Conservation (phyloP, 1,140 invertebrate species). For the Pristionchus pacificus region DNA sequence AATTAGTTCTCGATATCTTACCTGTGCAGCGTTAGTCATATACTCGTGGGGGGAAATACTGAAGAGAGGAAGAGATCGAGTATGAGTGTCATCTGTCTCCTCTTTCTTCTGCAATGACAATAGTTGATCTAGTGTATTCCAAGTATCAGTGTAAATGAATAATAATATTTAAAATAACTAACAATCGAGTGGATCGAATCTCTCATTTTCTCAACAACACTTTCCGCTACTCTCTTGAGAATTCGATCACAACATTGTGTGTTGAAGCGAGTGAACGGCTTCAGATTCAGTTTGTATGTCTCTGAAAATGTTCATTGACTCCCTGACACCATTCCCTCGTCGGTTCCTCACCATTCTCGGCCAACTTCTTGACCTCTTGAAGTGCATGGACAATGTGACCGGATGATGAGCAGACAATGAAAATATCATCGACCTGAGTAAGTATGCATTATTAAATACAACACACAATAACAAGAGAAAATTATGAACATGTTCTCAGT, state of each 20-base stretch:
- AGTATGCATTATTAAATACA: neutral
- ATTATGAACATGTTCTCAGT: too few species aligned
- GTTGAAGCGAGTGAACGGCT: neutral
- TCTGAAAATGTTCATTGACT: neutral
- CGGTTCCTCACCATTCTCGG: neutral
- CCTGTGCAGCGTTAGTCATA: neutral
- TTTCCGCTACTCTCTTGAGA: neutral
- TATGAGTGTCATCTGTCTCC: neutral
- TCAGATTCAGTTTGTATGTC: neutral
- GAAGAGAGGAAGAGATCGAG: conserved; percentile 1
- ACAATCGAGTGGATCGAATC: neutral
- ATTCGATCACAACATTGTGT: neutral
- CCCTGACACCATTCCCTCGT: too few species aligned
- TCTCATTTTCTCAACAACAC: neutral
- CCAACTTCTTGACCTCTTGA: neutral
- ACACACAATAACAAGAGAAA: too few species aligned
- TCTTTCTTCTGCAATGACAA: neutral
- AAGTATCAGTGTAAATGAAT: neutral
- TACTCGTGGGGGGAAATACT: neutral
- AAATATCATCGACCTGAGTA: neutral
- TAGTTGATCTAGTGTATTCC: neutral
- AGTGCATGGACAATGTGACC: neutral
- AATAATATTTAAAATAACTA: neutral
- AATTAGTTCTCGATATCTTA: neutral
- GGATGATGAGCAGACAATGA: neutral